Evolutionary conservation across 2,113 vertebrate genomes (phyloP).

Genomic region (Ondatra zibethicus): DNA sequence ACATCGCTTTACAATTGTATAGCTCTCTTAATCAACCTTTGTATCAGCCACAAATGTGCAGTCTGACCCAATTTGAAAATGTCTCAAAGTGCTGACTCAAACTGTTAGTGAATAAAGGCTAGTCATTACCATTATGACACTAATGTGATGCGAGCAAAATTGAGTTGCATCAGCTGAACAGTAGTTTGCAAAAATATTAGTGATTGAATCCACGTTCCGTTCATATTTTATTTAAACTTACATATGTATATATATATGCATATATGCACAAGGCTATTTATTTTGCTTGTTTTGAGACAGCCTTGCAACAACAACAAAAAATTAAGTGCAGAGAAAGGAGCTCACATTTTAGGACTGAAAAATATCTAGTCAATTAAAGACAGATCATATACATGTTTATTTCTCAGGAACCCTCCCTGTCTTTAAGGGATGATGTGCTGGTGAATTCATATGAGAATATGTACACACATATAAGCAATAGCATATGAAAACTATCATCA

Average conservation of each 20-base stretch:
- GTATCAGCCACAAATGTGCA: slow-evolving; percentile 88
- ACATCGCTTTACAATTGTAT: slow-evolving; percentile 86
- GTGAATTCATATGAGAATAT: slow-evolving; percentile 84
- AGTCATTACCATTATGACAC: slow-evolving; percentile 85
- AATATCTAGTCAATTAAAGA: slow-evolving; percentile 79
- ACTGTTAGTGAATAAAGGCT: slow-evolving; percentile 88
- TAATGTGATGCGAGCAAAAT: slow-evolving; percentile 90
- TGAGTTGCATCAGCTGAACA: slow-evolving; percentile 87
- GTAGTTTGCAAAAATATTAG: slow-evolving; percentile 89
- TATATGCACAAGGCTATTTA: slow-evolving; percentile 72
- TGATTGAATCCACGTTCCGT: slow-evolving; percentile 84
- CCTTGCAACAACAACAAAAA: slow-evolving; percentile 60
- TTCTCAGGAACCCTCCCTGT: slow-evolving; percentile 56
- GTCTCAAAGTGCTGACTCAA: slow-evolving; percentile 91
- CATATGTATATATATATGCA: background rate
- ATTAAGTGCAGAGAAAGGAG: slow-evolving; percentile 66
- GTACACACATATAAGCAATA: slow-evolving; percentile 73
- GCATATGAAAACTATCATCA: slow-evolving; percentile 82
- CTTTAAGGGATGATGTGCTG: slow-evolving; percentile 77
- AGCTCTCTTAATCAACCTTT: slow-evolving; percentile 91
- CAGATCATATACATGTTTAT: slow-evolving; percentile 64
- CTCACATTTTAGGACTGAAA: slow-evolving; percentile 72
- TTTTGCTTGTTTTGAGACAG: slow-evolving; percentile 70
- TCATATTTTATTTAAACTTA: slow-evolving; percentile 88
- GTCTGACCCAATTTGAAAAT: slow-evolving; percentile 90